Percentiles rank a stretch among this genome's conserved stretches.
phyloP scores from a whole-genome alignment of 2,797 vertebrate genomes.

The Manis crassicaudata region DNA sequence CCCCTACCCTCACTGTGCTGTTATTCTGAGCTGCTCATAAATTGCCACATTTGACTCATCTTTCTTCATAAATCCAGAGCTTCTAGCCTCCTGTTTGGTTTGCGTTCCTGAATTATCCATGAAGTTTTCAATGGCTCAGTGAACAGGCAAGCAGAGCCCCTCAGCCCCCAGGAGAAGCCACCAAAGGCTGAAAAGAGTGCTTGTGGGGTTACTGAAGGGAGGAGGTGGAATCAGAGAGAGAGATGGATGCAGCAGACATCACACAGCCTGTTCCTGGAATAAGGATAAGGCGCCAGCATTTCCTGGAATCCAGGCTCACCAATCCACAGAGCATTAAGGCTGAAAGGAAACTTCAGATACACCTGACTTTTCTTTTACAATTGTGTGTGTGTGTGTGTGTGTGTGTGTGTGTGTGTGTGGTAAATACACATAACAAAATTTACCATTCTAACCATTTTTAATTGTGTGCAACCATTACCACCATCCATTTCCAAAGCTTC shows the following conservation, averaged over 20 bases:
- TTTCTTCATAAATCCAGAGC: constrained; percentile 76
- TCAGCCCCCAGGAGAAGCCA: not conserved
- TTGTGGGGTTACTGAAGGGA: not conserved
- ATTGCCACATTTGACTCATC: constrained; percentile 67
- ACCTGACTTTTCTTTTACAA: not conserved
- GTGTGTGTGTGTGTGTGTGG: not conserved
- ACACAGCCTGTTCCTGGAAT: not conserved
- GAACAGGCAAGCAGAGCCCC: constrained; percentile 20
- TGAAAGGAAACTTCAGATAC: not conserved
- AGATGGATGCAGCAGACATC: not conserved
- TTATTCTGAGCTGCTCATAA: constrained; percentile 61
- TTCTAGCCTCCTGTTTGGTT: constrained; percentile 73
- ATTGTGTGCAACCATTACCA: no score
- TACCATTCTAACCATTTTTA: not conserved
- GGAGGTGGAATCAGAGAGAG: not conserved
- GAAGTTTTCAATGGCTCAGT: constrained; percentile 70
- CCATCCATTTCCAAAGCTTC: not conserved
- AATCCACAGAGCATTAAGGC: not conserved
- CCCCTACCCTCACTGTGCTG: not conserved
- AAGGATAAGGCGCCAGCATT: not conserved
- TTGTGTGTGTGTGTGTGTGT: not conserved
- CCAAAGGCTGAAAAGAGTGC: not conserved
- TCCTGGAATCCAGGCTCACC: not conserved
- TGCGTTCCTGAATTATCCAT: constrained; percentile 77
- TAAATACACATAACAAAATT: constrained; percentile 1